These are phyloP conservation scores for Apantesis nais DNA, from an alignment of 2,888 invertebrate genomes.

Conservation along the genomic window DNA sequence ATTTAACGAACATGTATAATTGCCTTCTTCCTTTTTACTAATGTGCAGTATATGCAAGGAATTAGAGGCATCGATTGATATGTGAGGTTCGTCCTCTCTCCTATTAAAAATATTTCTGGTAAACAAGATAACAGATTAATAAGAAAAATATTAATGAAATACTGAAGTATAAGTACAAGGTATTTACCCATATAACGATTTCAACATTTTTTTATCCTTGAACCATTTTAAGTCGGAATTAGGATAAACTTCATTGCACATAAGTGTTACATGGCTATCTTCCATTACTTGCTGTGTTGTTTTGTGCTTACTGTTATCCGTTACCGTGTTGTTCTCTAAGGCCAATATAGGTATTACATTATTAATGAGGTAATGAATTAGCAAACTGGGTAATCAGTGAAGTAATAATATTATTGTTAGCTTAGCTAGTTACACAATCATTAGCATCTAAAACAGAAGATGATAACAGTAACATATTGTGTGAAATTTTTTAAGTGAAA, in stretches of 20 bases:
- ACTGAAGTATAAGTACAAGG: not conserved
- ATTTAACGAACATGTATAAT: conserved; percentile 89
- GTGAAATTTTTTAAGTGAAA: too few relatives aligned
- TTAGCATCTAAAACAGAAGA: too few relatives aligned
- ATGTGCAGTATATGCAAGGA: conserved; percentile 86
- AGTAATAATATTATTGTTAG: not conserved
- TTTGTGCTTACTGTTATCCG: conserved; percentile 31
- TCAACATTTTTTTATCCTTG: conserved; percentile 77
- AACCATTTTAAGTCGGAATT: conserved; percentile 84
- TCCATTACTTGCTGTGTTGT: conserved; percentile 74
- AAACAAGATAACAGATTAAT: not conserved
- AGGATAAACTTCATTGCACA: conserved; percentile 83
- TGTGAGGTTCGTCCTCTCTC: conserved; percentile 70
- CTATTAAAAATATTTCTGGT: conserved; percentile 44
- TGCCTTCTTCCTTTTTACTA: conserved; percentile 87
- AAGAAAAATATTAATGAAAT: not conserved
- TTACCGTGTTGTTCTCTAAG: conserved; percentile 21
- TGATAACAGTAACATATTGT: too few relatives aligned
- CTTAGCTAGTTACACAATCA: too few relatives aligned
- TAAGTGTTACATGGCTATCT: conserved; percentile 81
- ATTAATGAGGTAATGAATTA: not conserved
- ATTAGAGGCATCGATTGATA: conserved; percentile 84
- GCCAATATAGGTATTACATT: not conserved
- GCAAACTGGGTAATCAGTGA: not conserved
- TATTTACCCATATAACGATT: conserved; percentile 57